A percentile compares a stretch with the other conserved stretches of the same genome.
Conservation (phyloP, 2,797 vertebrate species). For the Crenichthys baileyi region DNA sequence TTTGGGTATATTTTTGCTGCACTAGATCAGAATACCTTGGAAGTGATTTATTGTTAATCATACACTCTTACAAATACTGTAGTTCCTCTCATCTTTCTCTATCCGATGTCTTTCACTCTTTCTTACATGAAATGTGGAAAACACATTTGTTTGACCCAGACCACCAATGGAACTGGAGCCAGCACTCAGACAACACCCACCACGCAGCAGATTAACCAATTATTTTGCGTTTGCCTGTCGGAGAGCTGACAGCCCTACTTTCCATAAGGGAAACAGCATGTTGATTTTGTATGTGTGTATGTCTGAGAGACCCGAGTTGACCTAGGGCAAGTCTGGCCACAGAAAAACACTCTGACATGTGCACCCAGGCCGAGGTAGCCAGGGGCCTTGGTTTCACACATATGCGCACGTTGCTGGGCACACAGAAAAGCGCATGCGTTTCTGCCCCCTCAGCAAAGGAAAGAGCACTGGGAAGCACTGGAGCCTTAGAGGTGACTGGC, state of each 20-base stretch:
- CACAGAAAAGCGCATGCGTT: constrained; percentile 45
- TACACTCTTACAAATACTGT: constrained; percentile 23
- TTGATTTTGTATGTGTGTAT: constrained; percentile 61
- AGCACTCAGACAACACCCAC: constrained; percentile 62
- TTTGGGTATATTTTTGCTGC: constrained; percentile 54
- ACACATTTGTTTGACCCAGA: constrained; percentile 63
- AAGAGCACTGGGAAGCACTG: constrained; percentile 61
- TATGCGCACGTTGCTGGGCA: constrained; percentile 27
- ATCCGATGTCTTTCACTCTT: constrained; percentile 11
- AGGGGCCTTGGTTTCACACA: constrained; percentile 70
- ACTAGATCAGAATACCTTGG: constrained; percentile 49
- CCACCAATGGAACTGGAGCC: constrained; percentile 69
- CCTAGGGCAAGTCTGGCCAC: constrained; percentile 65
- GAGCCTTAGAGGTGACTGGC: constrained; percentile 71
- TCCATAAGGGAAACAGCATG: constrained; percentile 73
- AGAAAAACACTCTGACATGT: constrained; percentile 66
- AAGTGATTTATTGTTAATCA: constrained; percentile 58
- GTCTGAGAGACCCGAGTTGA: constrained; percentile 62
- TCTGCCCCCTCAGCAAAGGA: constrained; percentile 66
- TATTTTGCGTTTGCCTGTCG: constrained; percentile 58
- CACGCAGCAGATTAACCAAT: constrained; percentile 71
- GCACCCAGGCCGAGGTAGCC: constrained; percentile 63
- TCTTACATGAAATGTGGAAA: constrained; percentile 65
- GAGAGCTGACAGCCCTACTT: constrained; percentile 79
- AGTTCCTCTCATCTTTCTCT: constrained; percentile 42